These are phyloP conservation scores for Willisornis vidua DNA, from an alignment of 2,113 vertebrate species.

Conservation along the genomic window DNA sequence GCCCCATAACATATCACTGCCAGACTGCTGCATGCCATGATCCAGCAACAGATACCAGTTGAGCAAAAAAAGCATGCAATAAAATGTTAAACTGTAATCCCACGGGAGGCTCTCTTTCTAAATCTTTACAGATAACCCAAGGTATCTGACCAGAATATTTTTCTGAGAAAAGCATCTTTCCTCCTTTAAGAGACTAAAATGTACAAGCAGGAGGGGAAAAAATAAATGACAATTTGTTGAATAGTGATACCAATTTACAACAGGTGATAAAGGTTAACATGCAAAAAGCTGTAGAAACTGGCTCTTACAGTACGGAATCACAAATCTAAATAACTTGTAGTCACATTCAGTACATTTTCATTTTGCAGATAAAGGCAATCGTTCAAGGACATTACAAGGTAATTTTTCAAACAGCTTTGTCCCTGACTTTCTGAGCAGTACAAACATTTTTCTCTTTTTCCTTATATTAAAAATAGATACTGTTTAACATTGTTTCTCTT, in stretches of 20 bases:
- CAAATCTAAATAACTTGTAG: background rate
- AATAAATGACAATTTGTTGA: background rate
- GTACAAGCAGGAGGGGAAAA: background rate
- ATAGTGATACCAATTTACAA: background rate
- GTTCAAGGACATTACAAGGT: background rate
- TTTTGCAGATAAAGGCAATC: background rate
- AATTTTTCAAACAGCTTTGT: slow-evolving; percentile 53
- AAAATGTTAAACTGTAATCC: background rate
- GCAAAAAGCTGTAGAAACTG: background rate
- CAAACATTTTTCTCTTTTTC: slow-evolving; percentile 42
- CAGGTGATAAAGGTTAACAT: background rate
- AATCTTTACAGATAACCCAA: background rate
- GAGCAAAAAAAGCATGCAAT: background rate
- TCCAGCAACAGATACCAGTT: background rate
- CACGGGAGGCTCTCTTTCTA: background rate
- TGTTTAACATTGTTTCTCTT: slow-evolving; percentile 9
- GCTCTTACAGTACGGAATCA: background rate
- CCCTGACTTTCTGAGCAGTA: slow-evolving; percentile 29
- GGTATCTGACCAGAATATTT: background rate
- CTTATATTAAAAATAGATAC: background rate
- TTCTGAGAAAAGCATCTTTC: background rate
- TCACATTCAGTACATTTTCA: background rate
- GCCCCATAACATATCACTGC: background rate
- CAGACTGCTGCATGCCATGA: background rate
- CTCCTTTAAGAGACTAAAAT: background rate